Evolutionary conservation across 2,797 vertebrate genomes (phyloP).

Genomic region (Limnodromus scolopaceus): DNA sequence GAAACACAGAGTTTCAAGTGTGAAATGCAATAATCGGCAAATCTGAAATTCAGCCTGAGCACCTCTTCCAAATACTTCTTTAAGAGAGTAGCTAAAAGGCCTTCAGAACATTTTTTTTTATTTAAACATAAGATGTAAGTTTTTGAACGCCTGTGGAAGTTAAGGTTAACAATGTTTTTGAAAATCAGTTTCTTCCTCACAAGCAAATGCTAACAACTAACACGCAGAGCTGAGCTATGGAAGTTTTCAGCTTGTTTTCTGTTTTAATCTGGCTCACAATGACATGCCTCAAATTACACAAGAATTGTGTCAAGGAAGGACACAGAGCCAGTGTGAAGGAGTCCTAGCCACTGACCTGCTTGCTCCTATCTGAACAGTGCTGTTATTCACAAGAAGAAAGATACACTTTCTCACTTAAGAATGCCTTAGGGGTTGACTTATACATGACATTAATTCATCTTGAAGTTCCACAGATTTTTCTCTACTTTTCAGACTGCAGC

Average conservation of each 20-base stretch:
- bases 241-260: neutral
- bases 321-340: slow-evolving; percentile 7
- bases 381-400: slow-evolving; percentile 51
- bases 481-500: neutral
- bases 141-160: neutral
- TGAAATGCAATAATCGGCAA: neutral
- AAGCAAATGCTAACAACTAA: neutral
- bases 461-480: slow-evolving; percentile 20
- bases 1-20: neutral
- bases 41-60: neutral
- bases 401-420: slow-evolving; percentile 36
- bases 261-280: neutral
- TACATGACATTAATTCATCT: neutral
- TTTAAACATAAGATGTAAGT: neutral
- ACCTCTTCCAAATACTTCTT: neutral
- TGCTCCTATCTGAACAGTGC: slow-evolving; percentile 23
- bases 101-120: neutral
- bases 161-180: neutral
- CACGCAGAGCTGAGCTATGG: neutral
- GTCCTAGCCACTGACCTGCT: slow-evolving; percentile 1
- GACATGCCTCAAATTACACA: neutral
- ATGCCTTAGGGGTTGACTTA: slow-evolving; percentile 19
- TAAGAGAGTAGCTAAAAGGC: neutral
- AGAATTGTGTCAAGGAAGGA: slow-evolving; percentile 2
- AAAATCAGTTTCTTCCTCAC: neutral